Percentiles rank a stretch among this genome's conserved stretches.
Evolutionary conservation across 2,888 invertebrate genomes (phyloP).

Genomic region (Heliothis peltigera): DNA sequence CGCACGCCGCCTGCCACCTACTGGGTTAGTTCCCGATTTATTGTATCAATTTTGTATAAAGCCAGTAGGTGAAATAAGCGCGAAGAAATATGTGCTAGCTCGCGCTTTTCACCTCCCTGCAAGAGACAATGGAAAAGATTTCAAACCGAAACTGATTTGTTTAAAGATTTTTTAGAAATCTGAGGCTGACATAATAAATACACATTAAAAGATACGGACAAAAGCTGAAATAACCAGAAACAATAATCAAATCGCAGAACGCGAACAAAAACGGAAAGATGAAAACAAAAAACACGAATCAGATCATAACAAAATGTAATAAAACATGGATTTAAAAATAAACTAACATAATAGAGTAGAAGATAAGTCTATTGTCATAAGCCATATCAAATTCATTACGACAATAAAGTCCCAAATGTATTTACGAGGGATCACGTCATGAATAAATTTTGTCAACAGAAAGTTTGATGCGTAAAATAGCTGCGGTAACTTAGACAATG

Average conservation of each 20-base stretch:
- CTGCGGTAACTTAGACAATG: slow-evolving; percentile 81
- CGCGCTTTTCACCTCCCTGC: slow-evolving; percentile 50
- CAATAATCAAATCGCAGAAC: no score
- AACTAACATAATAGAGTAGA: slow-evolving; percentile 65
- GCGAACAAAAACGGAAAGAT: not conserved
- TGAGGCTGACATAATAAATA: no score
- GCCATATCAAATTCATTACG: slow-evolving; percentile 89
- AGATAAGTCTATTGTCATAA: slow-evolving; percentile 83
- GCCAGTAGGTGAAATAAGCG: slow-evolving; percentile 61
- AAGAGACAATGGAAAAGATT: slow-evolving; percentile 47
- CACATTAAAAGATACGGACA: no score
- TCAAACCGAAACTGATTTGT: slow-evolving; percentile 39
- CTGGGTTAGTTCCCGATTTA: slow-evolving; percentile 78
- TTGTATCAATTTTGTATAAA: slow-evolving; percentile 78
- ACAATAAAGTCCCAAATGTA: slow-evolving; percentile 89
- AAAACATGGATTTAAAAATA: slow-evolving; percentile 58
- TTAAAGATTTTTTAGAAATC: slow-evolving; percentile 17
- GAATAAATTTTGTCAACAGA: slow-evolving; percentile 87
- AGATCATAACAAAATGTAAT: slow-evolving; percentile 30
- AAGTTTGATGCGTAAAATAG: slow-evolving; percentile 88
- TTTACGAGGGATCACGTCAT: slow-evolving; percentile 89
- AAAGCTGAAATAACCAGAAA: not conserved
- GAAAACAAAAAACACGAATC: slow-evolving; percentile 9
- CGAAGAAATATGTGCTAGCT: slow-evolving; percentile 53
- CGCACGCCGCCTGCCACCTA: slow-evolving; percentile 55